Percentiles rank a stretch among this genome's conserved stretches.
phyloP scores from a whole-genome alignment of 2,113 vertebrate genomes.

The Gymnobelideus leadbeateri region DNA sequence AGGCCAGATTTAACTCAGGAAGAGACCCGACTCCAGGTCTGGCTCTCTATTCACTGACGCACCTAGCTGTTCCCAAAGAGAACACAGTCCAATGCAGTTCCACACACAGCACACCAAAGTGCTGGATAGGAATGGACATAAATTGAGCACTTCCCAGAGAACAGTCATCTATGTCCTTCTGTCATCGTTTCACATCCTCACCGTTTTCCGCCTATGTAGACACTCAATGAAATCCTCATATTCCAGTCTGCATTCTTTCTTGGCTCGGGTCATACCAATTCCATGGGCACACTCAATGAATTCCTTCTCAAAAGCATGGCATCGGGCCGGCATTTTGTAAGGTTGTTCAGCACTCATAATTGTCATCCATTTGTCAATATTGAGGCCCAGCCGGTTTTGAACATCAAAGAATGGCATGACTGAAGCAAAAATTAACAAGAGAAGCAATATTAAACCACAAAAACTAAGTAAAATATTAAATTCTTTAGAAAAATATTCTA shows the following conservation, averaged over 20 bases:
- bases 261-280: slow-evolving; percentile 90
- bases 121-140: neutral
- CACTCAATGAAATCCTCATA: slow-evolving; percentile 94
- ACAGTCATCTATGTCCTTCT: slow-evolving; percentile 2
- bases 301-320: slow-evolving; percentile 96
- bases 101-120: neutral
- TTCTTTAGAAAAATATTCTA: slow-evolving; percentile 40
- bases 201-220: slow-evolving; percentile 89
- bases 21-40: no score
- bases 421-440: slow-evolving; percentile 61
- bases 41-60: no score
- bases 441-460: neutral
- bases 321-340: slow-evolving; percentile 75
- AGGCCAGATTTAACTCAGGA: no score
- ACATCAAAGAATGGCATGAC: slow-evolving; percentile 93
- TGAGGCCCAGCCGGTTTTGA: slow-evolving; percentile 88
- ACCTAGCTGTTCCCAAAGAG: no score
- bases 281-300: slow-evolving; percentile 93
- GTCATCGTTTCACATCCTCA: slow-evolving; percentile 65
- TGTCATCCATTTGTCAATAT: slow-evolving; percentile 88
- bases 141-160: slow-evolving; percentile 2
- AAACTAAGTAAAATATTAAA: neutral
- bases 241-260: slow-evolving; percentile 91
- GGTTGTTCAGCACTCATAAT: slow-evolving; percentile 89
- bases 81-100: neutral